Percentiles rank a stretch among this genome's conserved stretches.
Conservation (phyloP, 2,113 vertebrate genomes). For the Podiceps cristatus region DNA sequence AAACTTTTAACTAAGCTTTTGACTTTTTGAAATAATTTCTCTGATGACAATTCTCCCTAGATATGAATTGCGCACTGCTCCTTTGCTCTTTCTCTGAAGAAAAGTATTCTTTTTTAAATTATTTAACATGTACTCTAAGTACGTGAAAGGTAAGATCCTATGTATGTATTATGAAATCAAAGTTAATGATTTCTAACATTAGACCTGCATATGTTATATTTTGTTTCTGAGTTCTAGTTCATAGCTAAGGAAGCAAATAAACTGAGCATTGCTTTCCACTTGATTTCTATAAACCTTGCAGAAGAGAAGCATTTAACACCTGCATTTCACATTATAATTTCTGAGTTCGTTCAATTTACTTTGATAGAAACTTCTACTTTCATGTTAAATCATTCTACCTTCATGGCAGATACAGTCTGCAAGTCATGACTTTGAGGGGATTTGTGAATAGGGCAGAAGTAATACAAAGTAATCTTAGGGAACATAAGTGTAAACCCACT, state of each 20-base stretch:
- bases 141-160: neutral
- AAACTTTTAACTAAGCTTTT: neutral
- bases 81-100: neutral
- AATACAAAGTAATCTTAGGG: neutral
- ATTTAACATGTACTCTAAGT: neutral
- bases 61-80: neutral
- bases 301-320: neutral
- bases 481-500: rapidly evolving
- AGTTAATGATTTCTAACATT: neutral
- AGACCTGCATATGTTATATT: neutral
- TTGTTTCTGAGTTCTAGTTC: neutral
- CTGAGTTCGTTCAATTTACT: neutral
- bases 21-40: neutral
- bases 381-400: neutral
- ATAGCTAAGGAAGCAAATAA: neutral
- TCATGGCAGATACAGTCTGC: neutral
- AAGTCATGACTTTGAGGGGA: neutral
- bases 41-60: neutral
- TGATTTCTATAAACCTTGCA: neutral
- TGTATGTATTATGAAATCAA: neutral
- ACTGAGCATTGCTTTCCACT: neutral
- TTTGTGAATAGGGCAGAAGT: neutral
- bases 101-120: neutral
- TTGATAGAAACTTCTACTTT: neutral
- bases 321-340: neutral